These are phyloP conservation scores for Euphonia xanthogaster DNA, from an alignment of 2,797 vertebrate species.

Conservation along the genomic window DNA sequence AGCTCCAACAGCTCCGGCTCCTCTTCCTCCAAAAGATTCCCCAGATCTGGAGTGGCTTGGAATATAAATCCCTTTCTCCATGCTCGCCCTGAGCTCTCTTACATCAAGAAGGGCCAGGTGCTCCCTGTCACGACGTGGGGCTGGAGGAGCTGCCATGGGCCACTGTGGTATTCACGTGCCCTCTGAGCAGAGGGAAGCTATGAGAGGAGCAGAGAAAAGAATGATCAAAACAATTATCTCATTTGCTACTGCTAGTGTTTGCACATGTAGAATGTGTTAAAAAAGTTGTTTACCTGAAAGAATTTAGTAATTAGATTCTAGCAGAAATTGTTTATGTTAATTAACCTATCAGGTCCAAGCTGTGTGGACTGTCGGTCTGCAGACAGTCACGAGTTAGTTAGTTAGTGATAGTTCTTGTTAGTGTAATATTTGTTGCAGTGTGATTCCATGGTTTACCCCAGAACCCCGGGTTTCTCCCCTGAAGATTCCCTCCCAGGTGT, in stretches of 20 bases:
- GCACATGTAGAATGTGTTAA: background rate
- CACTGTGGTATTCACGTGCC: background rate
- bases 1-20: fast-evolving
- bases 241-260: background rate
- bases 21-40: background rate
- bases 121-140: fast-evolving
- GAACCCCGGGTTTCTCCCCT: too few relatives aligned
- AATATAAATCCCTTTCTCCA: background rate
- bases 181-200: background rate
- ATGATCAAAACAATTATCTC: background rate
- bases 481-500: too few relatives aligned
- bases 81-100: background rate
- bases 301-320: background rate
- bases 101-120: background rate
- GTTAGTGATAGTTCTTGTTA: background rate
- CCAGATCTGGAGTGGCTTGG: background rate
- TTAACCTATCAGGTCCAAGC: background rate
- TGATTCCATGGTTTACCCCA: too few relatives aligned
- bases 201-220: background rate
- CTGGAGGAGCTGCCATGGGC: background rate
- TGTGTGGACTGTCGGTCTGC: background rate
- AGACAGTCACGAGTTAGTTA: background rate
- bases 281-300: background rate
- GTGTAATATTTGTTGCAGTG: background rate
- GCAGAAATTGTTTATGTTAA: background rate